Evolutionary conservation across 2,113 vertebrate species (phyloP), one percentile per base, ranked within the genome.

Genomic region (Mungos mungo): DNA sequence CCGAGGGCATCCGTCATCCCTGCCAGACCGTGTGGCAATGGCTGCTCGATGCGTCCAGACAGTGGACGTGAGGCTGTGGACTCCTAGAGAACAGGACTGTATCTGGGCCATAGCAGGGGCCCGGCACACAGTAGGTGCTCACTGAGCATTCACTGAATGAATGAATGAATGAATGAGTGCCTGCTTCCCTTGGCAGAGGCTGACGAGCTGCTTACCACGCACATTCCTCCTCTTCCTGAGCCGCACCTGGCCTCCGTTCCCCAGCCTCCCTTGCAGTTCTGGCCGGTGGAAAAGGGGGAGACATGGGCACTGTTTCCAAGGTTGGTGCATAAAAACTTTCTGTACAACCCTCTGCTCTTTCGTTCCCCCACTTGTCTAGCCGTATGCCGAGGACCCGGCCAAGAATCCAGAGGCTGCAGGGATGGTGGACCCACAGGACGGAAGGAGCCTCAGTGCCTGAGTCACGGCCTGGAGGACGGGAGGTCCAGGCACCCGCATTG

Each of bases 251-350:
- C 29, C 71, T 4, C 7, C 54, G 18, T 52, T 35, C 63, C 60
- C 83, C 69, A 71, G 96, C 41, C 41, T 65, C 50, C 89, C 60
- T 88, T 63, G 88, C 60, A 45, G 84, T 41, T 95, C 21, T 12
- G 69, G 50, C 93, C 77, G 14, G 4, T 3, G 31, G 88, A 19
- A 7, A 15, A 7, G 12, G 14, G 63, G n/a, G 45, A 54, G 65
- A 38, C 6, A 10, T 1, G 1, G 7, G 23, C 16, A 15, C 45
- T 5, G 2, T 38, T 65, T 35, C 50, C 23, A 18, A 72, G n/a
- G 12, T 0, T 18, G n/a, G 41, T 7, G 74, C 66, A 1, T 29
- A 12, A 15, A 72, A 35, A 11, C 15, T 52, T 60, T 25, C 45
- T 10, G 5, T 16, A 21, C 23, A 3, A 0, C 10, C 66, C 66